Evolutionary conservation across 2,888 invertebrate species (phyloP), one percentile per base, ranked within the genome.

Genomic region (Tryphoninae sp.): DNA sequence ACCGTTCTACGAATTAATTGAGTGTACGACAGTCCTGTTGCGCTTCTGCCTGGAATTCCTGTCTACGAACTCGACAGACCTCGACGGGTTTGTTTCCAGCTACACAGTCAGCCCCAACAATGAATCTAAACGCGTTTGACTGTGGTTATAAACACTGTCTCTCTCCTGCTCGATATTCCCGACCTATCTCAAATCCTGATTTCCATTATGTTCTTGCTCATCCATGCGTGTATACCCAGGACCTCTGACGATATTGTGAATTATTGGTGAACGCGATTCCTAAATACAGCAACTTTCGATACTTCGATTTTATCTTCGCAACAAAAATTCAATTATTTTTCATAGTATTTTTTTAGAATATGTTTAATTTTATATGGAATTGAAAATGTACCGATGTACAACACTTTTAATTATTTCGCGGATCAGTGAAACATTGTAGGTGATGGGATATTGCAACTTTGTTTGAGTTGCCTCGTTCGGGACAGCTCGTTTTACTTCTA

Each of bases 1-100:
- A 42, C 49, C 26, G n/a, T 59, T 51, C 59, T 67, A 61, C 59
- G 59, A 68, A 68, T 76, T 68, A 68, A 76, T 76, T 68, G 76
- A 68, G 67, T 61, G 67, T 59, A 61, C 76, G 11, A 76, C 58
- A 11, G n/a, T 59, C 59, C 67, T 40, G 51, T 53, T 61, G 11
- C 9, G 49, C 67, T 33, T 45, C n/a, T 19, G 23, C 49, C 26
- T 45, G 11, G 16, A 13, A 33, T 9, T 7, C 51, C 19, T 23
- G 58, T 59, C 51, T 9, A 33, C 51, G 68, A 68, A 7, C 67
- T 55, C 45, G 61, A 33, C 13, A 33, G 49, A 53, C 23, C 53
- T 64, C 55, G 11, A 49, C 65, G 40, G 13, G n/a, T 40, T 4
- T n/a, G 49, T 68, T 61, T 11, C n/a, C 8, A n/a, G 16, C 23